Evolutionary conservation across 2,888 invertebrate species (phyloP), one percentile per base, ranked within the genome.

Genomic region (Archips xylosteana): DNA sequence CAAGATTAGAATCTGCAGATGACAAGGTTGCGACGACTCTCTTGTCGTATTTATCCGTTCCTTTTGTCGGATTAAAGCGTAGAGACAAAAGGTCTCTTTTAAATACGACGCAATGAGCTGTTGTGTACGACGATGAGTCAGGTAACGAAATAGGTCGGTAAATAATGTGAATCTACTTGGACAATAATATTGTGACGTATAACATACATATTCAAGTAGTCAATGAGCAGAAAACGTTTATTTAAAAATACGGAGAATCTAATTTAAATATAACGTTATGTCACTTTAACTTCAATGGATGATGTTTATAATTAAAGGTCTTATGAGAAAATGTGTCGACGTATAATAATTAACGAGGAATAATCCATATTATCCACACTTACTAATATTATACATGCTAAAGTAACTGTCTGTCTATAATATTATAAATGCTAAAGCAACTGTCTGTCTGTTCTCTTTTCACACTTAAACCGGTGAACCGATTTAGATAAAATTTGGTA

Each of bases 61-160:
- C 45, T 42, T 32, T 42, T 42, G 13, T 49, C 32, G 34, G 64
- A 49, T 34, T 32, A 12, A 74, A 64, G 15, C 42, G 39, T 42
- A 54, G 34, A 34, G 70, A 72, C 72, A 72, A 67, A 69, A 65
- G 69, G 62, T 23, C 59, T 45, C 59, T 45, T 36, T 60, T 12
- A 60, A 57, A 57, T 57, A 54, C 51, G 15, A 23, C 2, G 36
- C 36, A 13, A 34, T 39, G 13, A 15, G 57, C 63, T 59, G 69
- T 73, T 69, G 68, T 69, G 49, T 36, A 15, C 63, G 23, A 73
- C 64, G 49, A 73, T 64, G 73, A 59, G 47, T 60, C 73, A 73
- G 49, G 34, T 51, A 63, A 64, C n/a, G n/a, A 63, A 68, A 15
- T 60, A 34, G 57, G 59, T 62, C 42, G 59, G 49, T 68, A 59